phyloP scores from a whole-genome alignment of 2,797 vertebrate species.

The Nasua narica region DNA sequence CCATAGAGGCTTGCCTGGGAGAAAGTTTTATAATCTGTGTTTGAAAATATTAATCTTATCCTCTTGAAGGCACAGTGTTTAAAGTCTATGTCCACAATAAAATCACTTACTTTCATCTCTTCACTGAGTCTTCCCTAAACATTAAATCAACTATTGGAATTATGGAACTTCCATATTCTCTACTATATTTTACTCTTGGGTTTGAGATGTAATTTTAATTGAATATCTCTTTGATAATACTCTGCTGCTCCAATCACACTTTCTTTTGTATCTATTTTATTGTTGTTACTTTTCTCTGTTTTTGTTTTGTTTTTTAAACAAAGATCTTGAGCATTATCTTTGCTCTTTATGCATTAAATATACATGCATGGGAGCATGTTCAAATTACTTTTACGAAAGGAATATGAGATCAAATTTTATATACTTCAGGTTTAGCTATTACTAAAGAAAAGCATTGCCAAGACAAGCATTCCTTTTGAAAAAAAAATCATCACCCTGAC shows the following conservation, averaged over 20 bases:
- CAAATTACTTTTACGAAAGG: neutral
- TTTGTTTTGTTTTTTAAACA: neutral
- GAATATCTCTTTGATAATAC: neutral
- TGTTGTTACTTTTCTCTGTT: neutral
- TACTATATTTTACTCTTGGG: neutral
- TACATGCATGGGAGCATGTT: neutral
- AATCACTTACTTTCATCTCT: neutral
- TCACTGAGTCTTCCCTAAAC: neutral
- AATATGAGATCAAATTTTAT: neutral
- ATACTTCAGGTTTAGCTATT: neutral
- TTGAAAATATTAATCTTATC: neutral
- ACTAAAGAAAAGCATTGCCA: neutral
- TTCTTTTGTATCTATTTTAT: neutral
- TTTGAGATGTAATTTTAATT: neutral
- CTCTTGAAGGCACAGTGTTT: neutral
- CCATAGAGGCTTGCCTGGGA: neutral
- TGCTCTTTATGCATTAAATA: neutral
- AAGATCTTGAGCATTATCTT: neutral
- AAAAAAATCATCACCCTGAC: neutral
- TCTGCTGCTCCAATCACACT: neutral
- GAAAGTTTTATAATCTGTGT: neutral
- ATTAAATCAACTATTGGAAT: neutral
- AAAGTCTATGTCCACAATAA: neutral
- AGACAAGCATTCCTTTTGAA: neutral
- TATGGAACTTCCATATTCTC: neutral